Percentiles rank a stretch among this genome's conserved stretches.
phyloP scores from a whole-genome alignment of 2,113 vertebrate genomes.

The Phaetusa simplex region DNA sequence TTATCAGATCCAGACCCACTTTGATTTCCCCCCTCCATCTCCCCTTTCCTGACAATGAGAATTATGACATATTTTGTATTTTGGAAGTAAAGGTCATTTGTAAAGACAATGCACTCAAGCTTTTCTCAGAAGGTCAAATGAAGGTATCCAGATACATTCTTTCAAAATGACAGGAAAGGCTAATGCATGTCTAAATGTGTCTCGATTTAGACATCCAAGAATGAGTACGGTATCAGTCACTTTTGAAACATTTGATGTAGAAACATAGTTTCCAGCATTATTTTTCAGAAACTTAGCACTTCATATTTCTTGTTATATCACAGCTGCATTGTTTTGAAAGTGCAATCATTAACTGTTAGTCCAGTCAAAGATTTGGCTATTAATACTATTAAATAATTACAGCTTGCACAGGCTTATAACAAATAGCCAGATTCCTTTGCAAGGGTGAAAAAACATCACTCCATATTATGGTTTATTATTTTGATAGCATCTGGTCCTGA shows the following conservation, averaged over 20 bases:
- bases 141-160: neutral
- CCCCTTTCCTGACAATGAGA: neutral
- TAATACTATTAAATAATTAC: neutral
- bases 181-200: neutral
- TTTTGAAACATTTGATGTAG: neutral
- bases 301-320: neutral
- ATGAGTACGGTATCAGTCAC: neutral
- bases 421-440: neutral
- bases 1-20: neutral
- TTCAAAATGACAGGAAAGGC: neutral
- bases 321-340: neutral
- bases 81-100: neutral
- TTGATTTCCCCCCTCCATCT: neutral
- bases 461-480: neutral
- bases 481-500: neutral
- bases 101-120: neutral
- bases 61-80: neutral
- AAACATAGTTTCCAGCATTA: neutral
- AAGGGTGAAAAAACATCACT: neutral
- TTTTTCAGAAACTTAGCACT: neutral
- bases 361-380: neutral
- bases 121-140: neutral
- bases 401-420: neutral
- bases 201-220: neutral
- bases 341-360: neutral